These are phyloP conservation scores for Zaprionus kolodkinae DNA, from an alignment of 1,140 invertebrate species.

Conservation along the genomic window DNA sequence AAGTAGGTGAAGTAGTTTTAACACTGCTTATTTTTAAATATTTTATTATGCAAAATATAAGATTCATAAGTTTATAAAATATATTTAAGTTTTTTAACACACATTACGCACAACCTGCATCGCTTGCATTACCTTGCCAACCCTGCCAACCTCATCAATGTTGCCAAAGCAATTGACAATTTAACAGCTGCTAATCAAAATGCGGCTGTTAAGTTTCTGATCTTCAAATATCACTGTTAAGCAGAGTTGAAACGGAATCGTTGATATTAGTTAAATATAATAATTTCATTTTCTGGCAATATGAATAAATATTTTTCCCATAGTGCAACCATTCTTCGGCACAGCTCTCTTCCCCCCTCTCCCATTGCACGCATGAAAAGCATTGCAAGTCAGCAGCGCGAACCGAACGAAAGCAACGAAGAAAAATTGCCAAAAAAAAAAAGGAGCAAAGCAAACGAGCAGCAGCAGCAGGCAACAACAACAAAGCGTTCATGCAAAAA, in stretches of 20 bases:
- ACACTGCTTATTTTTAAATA: too few species aligned
- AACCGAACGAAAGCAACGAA: conserved; percentile 58
- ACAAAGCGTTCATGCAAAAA: conserved; percentile 37
- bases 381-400: conserved; percentile 74
- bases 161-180: not conserved
- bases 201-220: not conserved
- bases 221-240: not conserved
- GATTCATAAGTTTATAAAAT: not conserved
- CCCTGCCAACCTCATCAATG: too few species aligned
- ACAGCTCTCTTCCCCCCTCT: not conserved
- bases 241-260: not conserved
- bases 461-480: conserved; percentile 18
- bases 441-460: conserved; percentile 41
- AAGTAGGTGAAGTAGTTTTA: not conserved
- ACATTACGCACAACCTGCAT: not conserved
- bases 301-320: not conserved
- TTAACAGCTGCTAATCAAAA: not conserved
- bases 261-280: not conserved
- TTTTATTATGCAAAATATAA: too few species aligned
- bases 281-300: not conserved
- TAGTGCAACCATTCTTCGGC: not conserved
- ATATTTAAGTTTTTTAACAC: too few species aligned
- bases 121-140: not conserved
- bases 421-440: conserved; percentile 78
- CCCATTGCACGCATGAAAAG: conserved; percentile 71